Conservation (phyloP, 2,888 invertebrate genomes). For the Xylota sylvarum region DNA sequence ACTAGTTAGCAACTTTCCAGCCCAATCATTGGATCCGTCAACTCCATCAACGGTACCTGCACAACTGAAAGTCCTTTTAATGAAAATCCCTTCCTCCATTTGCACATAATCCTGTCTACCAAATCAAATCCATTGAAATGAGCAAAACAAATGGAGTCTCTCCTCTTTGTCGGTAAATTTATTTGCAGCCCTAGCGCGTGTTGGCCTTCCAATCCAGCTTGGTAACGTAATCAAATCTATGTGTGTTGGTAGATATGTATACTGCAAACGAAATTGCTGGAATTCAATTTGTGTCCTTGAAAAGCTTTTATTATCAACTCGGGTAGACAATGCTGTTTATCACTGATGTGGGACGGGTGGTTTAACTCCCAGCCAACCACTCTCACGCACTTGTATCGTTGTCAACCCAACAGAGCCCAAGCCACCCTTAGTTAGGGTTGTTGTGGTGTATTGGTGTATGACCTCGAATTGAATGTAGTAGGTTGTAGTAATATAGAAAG, state of each 20-base stretch:
- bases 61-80: conserved; percentile 6
- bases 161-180: conserved; percentile 23
- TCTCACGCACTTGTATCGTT: conserved; percentile 10
- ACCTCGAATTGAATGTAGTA: conserved; percentile 46
- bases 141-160: conserved; percentile 15
- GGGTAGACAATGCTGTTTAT: conserved; percentile 64
- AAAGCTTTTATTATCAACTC: conserved; percentile 71
- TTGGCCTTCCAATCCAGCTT: conserved; percentile 63
- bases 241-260: conserved; percentile 58
- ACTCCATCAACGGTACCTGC: background rate
- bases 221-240: conserved; percentile 44
- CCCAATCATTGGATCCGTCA: background rate
- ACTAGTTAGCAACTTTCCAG: background rate
- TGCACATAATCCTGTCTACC: conserved; percentile 6
- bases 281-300: conserved; percentile 72
- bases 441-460: conserved; percentile 30
- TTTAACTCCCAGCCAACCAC: background rate
- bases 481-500: conserved; percentile 39
- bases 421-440: background rate
- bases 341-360: conserved; percentile 20
- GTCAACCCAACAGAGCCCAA: background rate
- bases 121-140: conserved; percentile 13
- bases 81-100: background rate
- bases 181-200: conserved; percentile 60
- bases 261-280: conserved; percentile 58